phyloP scores from a whole-genome alignment of 2,113 vertebrate genomes.

The Leptocoma aspasia region DNA sequence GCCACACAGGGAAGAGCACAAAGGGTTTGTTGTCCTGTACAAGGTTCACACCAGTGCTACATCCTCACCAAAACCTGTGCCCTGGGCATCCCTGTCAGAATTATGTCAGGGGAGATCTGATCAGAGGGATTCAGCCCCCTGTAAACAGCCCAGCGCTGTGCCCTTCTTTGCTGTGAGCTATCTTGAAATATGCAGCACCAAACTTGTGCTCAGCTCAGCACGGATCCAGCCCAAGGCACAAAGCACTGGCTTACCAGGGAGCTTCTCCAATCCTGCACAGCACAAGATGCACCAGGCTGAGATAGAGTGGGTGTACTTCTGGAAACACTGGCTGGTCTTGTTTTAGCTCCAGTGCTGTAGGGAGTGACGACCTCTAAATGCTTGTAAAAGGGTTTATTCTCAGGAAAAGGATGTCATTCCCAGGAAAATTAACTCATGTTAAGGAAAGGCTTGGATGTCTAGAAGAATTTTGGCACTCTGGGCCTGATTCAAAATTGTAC shows the following conservation, averaged over 20 bases:
- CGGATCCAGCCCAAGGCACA: rapidly evolving
- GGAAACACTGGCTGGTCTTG: slow-evolving; percentile 27
- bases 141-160: neutral
- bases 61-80: neutral
- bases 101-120: neutral
- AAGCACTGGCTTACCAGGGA: rapidly evolving
- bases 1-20: neutral
- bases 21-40: neutral
- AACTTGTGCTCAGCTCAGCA: neutral
- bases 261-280: neutral
- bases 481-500: neutral
- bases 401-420: neutral
- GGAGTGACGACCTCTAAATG: neutral
- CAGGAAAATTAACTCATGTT: neutral
- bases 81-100: neutral
- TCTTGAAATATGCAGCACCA: neutral
- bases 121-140: neutral
- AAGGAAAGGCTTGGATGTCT: neutral
- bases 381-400: slow-evolving; percentile 22
- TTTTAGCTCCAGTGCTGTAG: neutral
- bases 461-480: neutral
- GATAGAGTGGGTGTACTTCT: neutral
- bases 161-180: neutral
- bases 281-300: neutral
- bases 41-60: neutral